Base-by-base conservation (phyloP, 2,113 vertebrate species). In the Prolemur simus region DNA sequence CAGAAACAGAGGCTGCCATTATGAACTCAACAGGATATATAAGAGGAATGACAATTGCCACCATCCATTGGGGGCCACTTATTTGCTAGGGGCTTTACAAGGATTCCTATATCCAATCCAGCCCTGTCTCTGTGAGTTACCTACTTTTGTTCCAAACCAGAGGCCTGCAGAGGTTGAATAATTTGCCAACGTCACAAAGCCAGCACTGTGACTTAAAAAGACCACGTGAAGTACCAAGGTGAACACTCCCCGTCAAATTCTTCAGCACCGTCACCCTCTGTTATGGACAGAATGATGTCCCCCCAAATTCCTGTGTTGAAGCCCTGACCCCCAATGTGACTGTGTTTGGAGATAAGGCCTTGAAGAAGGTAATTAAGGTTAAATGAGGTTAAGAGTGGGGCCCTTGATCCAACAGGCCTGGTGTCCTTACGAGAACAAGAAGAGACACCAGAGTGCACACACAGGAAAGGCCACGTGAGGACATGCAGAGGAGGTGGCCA, bases 401-500 rank as follows among this genome's bases (percentile, higher is more conserved):
- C 37, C 34, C 20, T 54, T 47, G n/a, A 54, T 58, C 54, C 10
- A 15, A 10, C 11, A n/a, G 18, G 82, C 76, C 77, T 25, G 15
- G 27, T 64, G 74, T 77, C 47, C 64, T 63, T 91, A 8, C 8
- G n/a, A 69, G 66, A 88, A 58, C 63, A 87, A 60, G 39, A 58
- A 87, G 25, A 20, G 21, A 78, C 7, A 37, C 15, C 58, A 68
- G 74, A 14, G 8, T 20, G 15, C 27, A 68, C 2, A 11, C 64
- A 20, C 2, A 78, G 32, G 14, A 87, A 49, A 64, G 34, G 18
- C 47, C 71, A 7, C 0, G 0, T 18, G 77, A 49, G 37, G 27
- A 37, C 15, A 3, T 0, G 5, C 49, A 0, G 32, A 77, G 14
- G 27, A 18, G 34, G 45, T 0, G 12, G 27, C 52, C 32, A 6